Evolutionary conservation across 2,113 vertebrate genomes (phyloP).

Genomic region (Rhinichthys klamathensis): DNA sequence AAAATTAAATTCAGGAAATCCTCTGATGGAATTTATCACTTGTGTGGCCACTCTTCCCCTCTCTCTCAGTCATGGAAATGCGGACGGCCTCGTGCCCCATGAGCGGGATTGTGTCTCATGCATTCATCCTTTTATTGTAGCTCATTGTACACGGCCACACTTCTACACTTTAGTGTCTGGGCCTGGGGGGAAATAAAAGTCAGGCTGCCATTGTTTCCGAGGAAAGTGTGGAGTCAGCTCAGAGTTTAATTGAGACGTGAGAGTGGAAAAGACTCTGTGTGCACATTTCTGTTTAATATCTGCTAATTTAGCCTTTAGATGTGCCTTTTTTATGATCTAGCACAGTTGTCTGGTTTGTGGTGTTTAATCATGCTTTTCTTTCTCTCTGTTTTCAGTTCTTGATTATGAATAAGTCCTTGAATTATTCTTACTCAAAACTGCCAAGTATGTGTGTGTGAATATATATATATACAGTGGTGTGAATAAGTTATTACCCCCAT

Average conservation of each 20-base stretch:
- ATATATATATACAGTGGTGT: no score
- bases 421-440: background rate
- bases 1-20: slow-evolving; percentile 65
- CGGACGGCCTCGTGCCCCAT: background rate
- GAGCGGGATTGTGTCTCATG: background rate
- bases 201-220: slow-evolving; percentile 8
- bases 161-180: slow-evolving; percentile 12
- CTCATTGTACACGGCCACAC: background rate
- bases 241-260: slow-evolving; percentile 19
- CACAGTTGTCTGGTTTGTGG: background rate
- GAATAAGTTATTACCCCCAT: no score
- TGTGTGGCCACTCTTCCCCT: slow-evolving; percentile 39
- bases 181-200: slow-evolving; percentile 39
- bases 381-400: background rate
- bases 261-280: background rate
- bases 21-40: slow-evolving; percentile 61
- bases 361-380: slow-evolving; percentile 15
- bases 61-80: slow-evolving; percentile 21
- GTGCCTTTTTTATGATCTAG: slow-evolving; percentile 5
- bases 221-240: slow-evolving; percentile 34
- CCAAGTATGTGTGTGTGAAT: no score
- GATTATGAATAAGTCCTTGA: background rate
- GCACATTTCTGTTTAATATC: slow-evolving; percentile 38
- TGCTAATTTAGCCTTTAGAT: slow-evolving; percentile 30
- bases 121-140: slow-evolving; percentile 10